Percentiles rank a stretch among this genome's conserved stretches.
These are phyloP conservation scores for Pseudachorutes palmiensis DNA, from an alignment of 1,140 invertebrate genomes.

Conservation along the genomic window DNA sequence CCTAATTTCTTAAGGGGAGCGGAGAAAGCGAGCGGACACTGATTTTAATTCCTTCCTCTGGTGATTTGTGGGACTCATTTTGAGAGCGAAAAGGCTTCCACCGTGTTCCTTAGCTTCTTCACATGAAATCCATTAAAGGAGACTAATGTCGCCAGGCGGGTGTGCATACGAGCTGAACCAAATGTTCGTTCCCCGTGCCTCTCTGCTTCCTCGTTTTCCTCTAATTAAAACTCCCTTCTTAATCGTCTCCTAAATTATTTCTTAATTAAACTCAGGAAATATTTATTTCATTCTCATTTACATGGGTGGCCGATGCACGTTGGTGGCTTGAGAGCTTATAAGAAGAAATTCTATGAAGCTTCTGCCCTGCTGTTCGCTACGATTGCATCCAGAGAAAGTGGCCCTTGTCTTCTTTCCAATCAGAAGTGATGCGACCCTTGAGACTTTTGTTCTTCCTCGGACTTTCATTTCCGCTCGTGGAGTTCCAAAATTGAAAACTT, in stretches of 20 bases:
- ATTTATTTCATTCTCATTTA: slow-evolving; percentile 34
- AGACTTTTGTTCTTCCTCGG: slow-evolving; percentile 18
- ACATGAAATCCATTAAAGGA: slow-evolving; percentile 2
- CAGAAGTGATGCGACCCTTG: slow-evolving; percentile 33
- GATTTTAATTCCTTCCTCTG: slow-evolving; percentile 31
- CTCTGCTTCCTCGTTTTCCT: slow-evolving; percentile 24
- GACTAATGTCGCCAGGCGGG: slow-evolving; percentile 1
- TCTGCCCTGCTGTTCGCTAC: no score
- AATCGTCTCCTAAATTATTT: slow-evolving; percentile 37
- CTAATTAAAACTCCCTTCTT: slow-evolving; percentile 37
- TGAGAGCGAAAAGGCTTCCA: background rate
- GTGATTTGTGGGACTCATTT: slow-evolving; percentile 25
- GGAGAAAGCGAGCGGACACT: slow-evolving; percentile 1
- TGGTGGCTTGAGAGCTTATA: background rate
- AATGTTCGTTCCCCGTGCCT: slow-evolving; percentile 20
- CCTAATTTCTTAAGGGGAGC: background rate
- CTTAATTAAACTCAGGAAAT: slow-evolving; percentile 38
- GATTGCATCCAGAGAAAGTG: no score
- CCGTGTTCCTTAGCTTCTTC: background rate
- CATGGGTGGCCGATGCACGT: slow-evolving; percentile 11
- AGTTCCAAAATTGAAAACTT: background rate
- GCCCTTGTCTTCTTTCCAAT: slow-evolving; percentile 33
- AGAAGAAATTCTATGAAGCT: no score
- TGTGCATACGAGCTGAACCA: background rate
- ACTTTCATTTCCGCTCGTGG: background rate